Conservation (phyloP, 2,888 invertebrate species). For the Myopa testacea region DNA sequence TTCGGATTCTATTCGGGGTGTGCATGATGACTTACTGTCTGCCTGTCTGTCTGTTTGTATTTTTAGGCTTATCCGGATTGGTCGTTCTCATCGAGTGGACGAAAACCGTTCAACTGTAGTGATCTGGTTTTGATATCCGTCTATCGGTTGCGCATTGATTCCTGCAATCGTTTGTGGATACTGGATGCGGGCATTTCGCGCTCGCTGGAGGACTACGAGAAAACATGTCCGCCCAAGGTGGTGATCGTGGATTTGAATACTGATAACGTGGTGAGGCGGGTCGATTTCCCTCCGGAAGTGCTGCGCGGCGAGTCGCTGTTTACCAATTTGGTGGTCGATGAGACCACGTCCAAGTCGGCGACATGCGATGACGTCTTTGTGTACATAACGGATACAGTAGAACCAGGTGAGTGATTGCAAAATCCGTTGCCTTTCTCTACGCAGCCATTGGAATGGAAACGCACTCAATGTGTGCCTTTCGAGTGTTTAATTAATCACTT, state of each 20-base stretch:
- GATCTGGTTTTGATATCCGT: slow-evolving; percentile 82
- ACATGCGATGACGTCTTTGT: slow-evolving; percentile 82
- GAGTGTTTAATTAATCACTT: no score
- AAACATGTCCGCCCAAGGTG: slow-evolving; percentile 82
- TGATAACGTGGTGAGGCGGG: slow-evolving; percentile 71
- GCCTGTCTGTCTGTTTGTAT: neutral
- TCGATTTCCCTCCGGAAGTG: slow-evolving; percentile 81
- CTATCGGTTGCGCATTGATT: slow-evolving; percentile 80
- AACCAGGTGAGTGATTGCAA: slow-evolving; percentile 73
- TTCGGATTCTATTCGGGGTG: neutral
- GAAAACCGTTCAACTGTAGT: slow-evolving; percentile 79
- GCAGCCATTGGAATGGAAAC: no score
- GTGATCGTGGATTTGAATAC: slow-evolving; percentile 83
- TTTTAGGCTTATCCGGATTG: slow-evolving; percentile 78
- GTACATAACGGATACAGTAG: slow-evolving; percentile 85
- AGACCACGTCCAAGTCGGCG: slow-evolving; percentile 73
- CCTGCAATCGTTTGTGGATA: slow-evolving; percentile 87
- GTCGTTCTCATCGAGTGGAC: slow-evolving; percentile 81
- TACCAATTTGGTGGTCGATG: slow-evolving; percentile 84
- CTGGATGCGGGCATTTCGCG: slow-evolving; percentile 76
- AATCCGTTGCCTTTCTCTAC: no score
- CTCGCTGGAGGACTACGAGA: slow-evolving; percentile 74
- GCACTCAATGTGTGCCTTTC: no score
- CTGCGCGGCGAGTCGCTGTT: slow-evolving; percentile 80
- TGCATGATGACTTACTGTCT: neutral